Conservation (phyloP, 2,797 vertebrate genomes). For the Natrix natrix region DNA sequence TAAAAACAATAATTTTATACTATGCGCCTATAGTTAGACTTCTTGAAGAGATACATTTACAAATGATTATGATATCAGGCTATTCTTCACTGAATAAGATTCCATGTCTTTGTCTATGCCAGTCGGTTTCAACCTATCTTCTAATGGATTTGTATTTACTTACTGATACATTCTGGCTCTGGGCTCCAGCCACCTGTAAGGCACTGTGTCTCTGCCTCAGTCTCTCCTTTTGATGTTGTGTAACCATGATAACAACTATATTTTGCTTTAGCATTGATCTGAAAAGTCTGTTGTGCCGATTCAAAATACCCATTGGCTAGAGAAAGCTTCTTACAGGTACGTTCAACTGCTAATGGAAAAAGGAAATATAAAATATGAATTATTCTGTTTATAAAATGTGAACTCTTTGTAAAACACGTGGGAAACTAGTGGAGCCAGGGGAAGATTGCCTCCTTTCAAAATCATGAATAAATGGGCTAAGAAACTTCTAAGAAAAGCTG, state of each 20-base stretch:
- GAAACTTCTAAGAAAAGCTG: neutral
- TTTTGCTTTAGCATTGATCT: rapidly evolving
- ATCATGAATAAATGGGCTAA: neutral
- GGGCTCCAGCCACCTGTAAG: conserved; percentile 54
- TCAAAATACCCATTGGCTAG: conserved; percentile 49
- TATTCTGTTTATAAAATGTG: neutral
- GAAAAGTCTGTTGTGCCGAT: rapidly evolving
- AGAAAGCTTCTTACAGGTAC: rapidly evolving
- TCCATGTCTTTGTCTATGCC: neutral
- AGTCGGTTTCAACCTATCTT: neutral
- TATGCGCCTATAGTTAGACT: neutral
- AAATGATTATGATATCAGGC: neutral
- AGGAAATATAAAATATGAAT: neutral
- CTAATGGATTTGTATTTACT: conserved; percentile 41
- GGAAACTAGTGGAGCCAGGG: neutral
- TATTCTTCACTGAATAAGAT: neutral
- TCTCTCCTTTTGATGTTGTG: conserved; percentile 46
- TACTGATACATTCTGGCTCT: conserved; percentile 65
- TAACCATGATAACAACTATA: conserved; percentile 38
- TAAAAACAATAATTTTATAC: too few relatives aligned
- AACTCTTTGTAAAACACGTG: neutral
- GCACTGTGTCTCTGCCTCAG: conserved; percentile 35
- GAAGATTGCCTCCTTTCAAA: neutral
- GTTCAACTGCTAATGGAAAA: conserved; percentile 46
- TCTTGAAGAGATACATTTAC: neutral